Percentiles rank a stretch among this genome's conserved stretches.
Evolutionary conservation across 1,140 invertebrate species (phyloP).

Genomic region (Drosophila pruinosa): DNA sequence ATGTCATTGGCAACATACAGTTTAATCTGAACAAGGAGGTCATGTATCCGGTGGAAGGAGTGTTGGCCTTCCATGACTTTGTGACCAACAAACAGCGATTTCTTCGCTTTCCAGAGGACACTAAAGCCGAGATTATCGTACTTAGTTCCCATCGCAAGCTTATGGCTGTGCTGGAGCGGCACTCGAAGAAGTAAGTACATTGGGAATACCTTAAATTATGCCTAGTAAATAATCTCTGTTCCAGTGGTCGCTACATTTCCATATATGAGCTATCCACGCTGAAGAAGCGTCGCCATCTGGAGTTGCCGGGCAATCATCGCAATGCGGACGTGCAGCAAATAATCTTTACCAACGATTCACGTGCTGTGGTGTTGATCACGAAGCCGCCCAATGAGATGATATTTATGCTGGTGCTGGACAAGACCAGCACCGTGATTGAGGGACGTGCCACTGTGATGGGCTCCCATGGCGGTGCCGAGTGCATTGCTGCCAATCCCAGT

Average conservation of each 20-base stretch:
- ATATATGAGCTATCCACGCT: slow-evolving; percentile 85
- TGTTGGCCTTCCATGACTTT: slow-evolving; percentile 85
- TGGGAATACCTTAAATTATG: not conserved
- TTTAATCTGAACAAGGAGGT: slow-evolving; percentile 86
- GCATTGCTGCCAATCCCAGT: slow-evolving; percentile 85
- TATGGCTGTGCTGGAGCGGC: slow-evolving; percentile 69
- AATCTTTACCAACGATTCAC: slow-evolving; percentile 89
- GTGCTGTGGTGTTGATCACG: slow-evolving; percentile 87
- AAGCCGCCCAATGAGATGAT: slow-evolving; percentile 89
- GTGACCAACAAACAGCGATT: slow-evolving; percentile 83
- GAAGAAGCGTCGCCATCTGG: slow-evolving; percentile 85
- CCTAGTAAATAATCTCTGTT: not conserved
- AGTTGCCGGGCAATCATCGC: slow-evolving; percentile 83
- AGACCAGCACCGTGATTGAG: slow-evolving; percentile 88
- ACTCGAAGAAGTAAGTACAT: slow-evolving; percentile 54
- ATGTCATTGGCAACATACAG: slow-evolving; percentile 85
- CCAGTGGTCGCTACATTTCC: slow-evolving; percentile 66
- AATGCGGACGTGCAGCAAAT: slow-evolving; percentile 86
- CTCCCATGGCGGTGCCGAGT: slow-evolving; percentile 77
- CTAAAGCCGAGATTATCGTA: slow-evolving; percentile 64
- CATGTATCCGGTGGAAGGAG: slow-evolving; percentile 86
- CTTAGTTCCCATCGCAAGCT: slow-evolving; percentile 73
- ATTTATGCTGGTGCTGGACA: slow-evolving; percentile 90
- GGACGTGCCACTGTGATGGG: slow-evolving; percentile 85
- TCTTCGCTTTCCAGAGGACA: slow-evolving; percentile 81